These are phyloP conservation scores for Andrena marginata DNA, from an alignment of 2,888 invertebrate genomes.

Conservation along the genomic window DNA sequence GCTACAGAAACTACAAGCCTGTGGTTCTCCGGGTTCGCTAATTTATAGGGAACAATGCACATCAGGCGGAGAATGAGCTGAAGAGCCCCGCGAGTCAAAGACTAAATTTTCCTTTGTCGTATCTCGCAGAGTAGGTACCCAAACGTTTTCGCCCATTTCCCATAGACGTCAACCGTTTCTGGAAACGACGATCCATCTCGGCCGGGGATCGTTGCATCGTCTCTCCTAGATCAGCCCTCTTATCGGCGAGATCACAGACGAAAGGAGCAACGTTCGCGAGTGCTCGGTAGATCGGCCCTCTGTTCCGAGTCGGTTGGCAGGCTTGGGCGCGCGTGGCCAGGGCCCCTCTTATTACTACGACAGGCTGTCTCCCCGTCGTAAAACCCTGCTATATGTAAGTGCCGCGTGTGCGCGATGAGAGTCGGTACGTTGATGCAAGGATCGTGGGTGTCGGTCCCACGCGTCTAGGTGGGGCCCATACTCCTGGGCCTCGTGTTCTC, in stretches of 20 bases:
- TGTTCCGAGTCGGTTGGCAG: slow-evolving; percentile 64
- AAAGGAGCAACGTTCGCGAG: slow-evolving; percentile 70
- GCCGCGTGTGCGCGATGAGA: slow-evolving; percentile 74
- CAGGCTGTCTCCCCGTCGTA: slow-evolving; percentile 78
- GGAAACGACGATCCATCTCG: slow-evolving; percentile 42
- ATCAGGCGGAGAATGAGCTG: no score
- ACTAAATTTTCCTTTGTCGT: no score
- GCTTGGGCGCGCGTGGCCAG: slow-evolving; percentile 71
- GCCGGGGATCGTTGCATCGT: slow-evolving; percentile 30
- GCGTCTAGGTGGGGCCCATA: slow-evolving; percentile 83
- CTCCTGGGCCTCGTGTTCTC: slow-evolving; percentile 65
- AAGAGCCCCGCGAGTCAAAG: no score
- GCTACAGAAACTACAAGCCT: no score
- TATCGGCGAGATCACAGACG: slow-evolving; percentile 71
- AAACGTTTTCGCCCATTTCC: neutral
- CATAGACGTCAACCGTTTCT: slow-evolving; percentile 7
- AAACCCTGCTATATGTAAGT: slow-evolving; percentile 75
- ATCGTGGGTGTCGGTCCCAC: slow-evolving; percentile 85
- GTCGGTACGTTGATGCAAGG: slow-evolving; percentile 75
- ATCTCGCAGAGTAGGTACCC: neutral
- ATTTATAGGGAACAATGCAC: no score
- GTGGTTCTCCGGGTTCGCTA: no score
- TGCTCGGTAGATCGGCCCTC: slow-evolving; percentile 61
- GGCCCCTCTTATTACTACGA: slow-evolving; percentile 78
- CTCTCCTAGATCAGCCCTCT: slow-evolving; percentile 40